phyloP scores from a whole-genome alignment of 2,888 invertebrate genomes.

The Serrognathus titanus region DNA sequence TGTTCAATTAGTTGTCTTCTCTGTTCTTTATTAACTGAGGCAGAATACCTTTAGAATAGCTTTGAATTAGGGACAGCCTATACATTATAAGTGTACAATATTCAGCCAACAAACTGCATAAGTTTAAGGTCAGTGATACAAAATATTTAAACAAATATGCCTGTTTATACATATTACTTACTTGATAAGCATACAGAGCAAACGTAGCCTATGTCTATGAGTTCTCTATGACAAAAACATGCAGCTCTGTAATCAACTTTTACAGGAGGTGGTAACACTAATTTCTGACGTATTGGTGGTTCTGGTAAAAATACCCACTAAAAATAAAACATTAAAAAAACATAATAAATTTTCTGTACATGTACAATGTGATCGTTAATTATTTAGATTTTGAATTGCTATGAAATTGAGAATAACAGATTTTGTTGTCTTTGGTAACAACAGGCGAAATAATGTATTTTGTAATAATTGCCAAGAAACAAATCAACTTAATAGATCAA shows the following conservation, averaged over 20 bases:
- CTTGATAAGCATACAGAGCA: constrained; percentile 97
- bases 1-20: too few species aligned
- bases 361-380: too few species aligned
- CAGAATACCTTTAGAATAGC: too few species aligned
- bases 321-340: constrained; percentile 16
- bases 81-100: too few species aligned
- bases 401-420: too few species aligned
- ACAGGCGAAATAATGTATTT: too few species aligned
- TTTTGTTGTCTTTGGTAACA: too few species aligned
- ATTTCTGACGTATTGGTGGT: constrained; percentile 70
- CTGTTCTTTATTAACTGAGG: too few species aligned
- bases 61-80: too few species aligned
- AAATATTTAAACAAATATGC: background rate
- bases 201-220: constrained; percentile 94
- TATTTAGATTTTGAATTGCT: too few species aligned
- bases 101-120: background rate
- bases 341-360: background rate
- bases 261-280: constrained; percentile 84
- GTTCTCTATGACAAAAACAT: constrained; percentile 94
- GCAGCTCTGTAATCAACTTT: constrained; percentile 96
- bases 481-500: too few species aligned
- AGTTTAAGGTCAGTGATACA: background rate
- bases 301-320: constrained; percentile 94
- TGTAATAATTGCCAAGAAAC: too few species aligned
- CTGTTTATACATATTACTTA: constrained; percentile 52